A percentile compares a stretch with the other conserved stretches of the same genome.
phyloP scores from a whole-genome alignment of 2,113 vertebrate species.

The Strigops habroptila region DNA sequence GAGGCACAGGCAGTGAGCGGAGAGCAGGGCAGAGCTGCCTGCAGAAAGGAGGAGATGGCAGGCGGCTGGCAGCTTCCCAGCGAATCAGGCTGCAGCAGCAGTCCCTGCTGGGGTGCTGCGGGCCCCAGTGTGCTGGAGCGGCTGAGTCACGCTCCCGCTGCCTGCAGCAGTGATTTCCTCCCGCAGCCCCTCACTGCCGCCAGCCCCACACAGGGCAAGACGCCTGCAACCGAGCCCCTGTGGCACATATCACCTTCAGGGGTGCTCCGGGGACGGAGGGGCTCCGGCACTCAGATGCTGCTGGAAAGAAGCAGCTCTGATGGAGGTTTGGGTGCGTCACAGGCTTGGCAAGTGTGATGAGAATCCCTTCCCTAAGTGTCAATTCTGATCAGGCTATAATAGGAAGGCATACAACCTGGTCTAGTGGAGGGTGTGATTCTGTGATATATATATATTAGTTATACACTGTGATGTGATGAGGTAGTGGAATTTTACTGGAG shows the following conservation, averaged over 20 bases:
- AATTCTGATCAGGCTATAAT: background rate
- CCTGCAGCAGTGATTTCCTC: background rate
- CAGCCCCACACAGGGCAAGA: accelerated
- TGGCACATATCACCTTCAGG: accelerated
- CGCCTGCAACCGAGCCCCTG: accelerated
- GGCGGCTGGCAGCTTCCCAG: constrained; percentile 37
- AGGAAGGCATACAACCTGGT: background rate
- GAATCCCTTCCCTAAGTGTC: background rate
- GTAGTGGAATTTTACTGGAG: background rate
- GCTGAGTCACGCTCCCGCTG: background rate
- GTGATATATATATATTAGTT: background rate
- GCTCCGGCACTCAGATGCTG: background rate
- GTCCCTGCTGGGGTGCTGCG: background rate
- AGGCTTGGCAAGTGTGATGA: background rate
- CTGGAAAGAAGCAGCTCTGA: background rate
- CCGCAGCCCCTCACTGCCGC: background rate
- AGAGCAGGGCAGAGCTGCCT: background rate
- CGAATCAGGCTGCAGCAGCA: constrained; percentile 22
- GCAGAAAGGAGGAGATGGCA: constrained; percentile 42
- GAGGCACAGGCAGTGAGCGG: accelerated
- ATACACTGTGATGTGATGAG: background rate
- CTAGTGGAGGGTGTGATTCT: background rate
- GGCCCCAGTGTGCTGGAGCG: background rate
- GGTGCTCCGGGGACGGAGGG: accelerated
- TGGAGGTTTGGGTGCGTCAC: accelerated